Base-by-base conservation (phyloP, 2,113 vertebrate genomes). In the Gymnarchus niloticus region DNA sequence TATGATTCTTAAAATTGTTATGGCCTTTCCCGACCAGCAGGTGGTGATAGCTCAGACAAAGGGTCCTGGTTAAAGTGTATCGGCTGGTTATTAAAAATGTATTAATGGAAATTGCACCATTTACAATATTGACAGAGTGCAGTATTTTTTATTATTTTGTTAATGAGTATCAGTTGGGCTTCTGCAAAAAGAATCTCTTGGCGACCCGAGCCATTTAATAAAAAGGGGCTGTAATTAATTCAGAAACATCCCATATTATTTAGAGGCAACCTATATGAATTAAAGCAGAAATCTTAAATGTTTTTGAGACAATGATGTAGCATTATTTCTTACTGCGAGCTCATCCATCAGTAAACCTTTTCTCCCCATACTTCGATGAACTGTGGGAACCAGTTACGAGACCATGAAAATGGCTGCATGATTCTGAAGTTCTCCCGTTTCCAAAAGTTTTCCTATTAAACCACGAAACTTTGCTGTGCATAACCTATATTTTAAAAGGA, bases 401-500 rank as follows among this genome's bases (percentile, higher is more conserved):
- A 76, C 12, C 33, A 56, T 21, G 37, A 76, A 76, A 69, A 51
- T 23, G 57, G 19, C n/a, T 25, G 9, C 9, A 2, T 52, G 12
- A 21, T 28, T 65, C 23, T 17, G 23, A 23, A 51, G 41, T 48
- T 10, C 17, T 61, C 56, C 56, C 23, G 0, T 59, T 83, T 81
- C 23, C 10, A 61, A 46, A 51, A 48, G 56, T 65, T 84, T 57
- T 25, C 84, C 41, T 23, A 65, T 81, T 81, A 86, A 87, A 86
- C 61, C 8, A 44, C 19, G 25, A 54, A 85, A 83, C 46, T 65
- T 87, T 87, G 33, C 86, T 76, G 65, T 83, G 48, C 86, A 87
- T 88, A 88, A 90, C 87, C 87, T 82, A 51, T 28, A 88, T 91
- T 87, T 84, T 78, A 56, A 83, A 88, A 57, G 73, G 52, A 88